Conservation (phyloP, 2,113 vertebrate genomes). For the Pluvialis apricaria region DNA sequence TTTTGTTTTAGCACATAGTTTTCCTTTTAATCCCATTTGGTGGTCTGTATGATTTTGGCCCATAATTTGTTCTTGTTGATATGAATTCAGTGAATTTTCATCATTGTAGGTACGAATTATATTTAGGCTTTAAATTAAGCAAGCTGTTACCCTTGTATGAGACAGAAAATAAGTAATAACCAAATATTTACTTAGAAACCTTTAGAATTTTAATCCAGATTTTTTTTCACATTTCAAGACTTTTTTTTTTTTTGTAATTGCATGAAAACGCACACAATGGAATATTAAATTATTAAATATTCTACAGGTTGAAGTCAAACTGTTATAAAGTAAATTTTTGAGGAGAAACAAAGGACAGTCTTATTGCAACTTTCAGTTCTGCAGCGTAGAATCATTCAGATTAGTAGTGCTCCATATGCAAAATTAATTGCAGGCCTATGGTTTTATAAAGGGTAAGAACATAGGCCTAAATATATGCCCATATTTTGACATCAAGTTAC, state of each 20-base stretch:
- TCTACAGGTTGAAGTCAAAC: neutral
- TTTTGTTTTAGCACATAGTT: neutral
- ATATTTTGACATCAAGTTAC: neutral
- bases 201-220: neutral
- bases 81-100: neutral
- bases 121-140: neutral
- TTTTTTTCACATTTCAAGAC: neutral
- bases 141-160: neutral
- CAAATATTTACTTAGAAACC: neutral
- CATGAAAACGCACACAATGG: neutral
- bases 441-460: neutral
- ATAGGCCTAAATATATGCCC: neutral
- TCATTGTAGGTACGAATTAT: neutral
- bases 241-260: neutral
- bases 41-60: neutral
- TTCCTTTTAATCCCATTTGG: conserved; percentile 19
- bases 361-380: neutral
- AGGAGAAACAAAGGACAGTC: neutral
- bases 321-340: neutral
- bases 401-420: neutral
- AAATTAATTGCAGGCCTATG: neutral
- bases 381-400: neutral
- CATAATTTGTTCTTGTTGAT: neutral
- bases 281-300: neutral
- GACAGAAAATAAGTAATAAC: neutral